Base-by-base conservation (phyloP, 2,797 vertebrate genomes). In the Nyctalus aviator region DNA sequence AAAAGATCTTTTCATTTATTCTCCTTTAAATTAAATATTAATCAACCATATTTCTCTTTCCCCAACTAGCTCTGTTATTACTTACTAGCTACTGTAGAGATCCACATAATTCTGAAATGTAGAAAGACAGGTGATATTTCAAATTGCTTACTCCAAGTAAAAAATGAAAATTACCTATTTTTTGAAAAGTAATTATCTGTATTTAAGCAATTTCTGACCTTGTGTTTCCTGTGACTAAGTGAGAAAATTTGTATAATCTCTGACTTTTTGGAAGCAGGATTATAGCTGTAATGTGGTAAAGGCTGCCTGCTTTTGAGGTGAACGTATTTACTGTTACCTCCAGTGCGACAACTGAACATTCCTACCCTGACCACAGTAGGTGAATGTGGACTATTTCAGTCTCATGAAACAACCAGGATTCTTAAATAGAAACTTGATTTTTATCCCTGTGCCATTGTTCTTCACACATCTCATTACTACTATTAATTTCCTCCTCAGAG, bases 131-230 rank as follows among this genome's bases (percentile, higher is more conserved):
- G 8, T 27, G 13, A 20, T 81, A 68, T 37, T 69, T 90, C 68
- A 90, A 82, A 59, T 17, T 88, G 30, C 18, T 87, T 48, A 50
- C 53, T 90, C 83, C 75, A 81, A 84, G 90, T 66, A 17, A 62
- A 62, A 30, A 30, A 23, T 82, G 27, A 14, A 62, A 30, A 66
- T 81, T 94, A 48, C 41, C 57, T 96, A 62, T 90, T 79, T 53
- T 37, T 41, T 84, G 21, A 92, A 88, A 93, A 92, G 72, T 71
- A 93, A 79, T 81, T 71, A 73, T 87, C 32, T 84, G 8, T 59
- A 85, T 76, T 82, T 75, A 23, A 91, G 10, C 25, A 55, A 62
- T 41, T 96, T 88, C 11, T 81, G 35, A 79, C 17, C 68, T 84
- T 77, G 32, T 53, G 30, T 69, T 84, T 4, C 15, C 46, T 66